Evolutionary conservation across 1,140 invertebrate genomes (phyloP), one percentile per base, ranked within the genome.

Genomic region (Drosophila carrolli): DNA sequence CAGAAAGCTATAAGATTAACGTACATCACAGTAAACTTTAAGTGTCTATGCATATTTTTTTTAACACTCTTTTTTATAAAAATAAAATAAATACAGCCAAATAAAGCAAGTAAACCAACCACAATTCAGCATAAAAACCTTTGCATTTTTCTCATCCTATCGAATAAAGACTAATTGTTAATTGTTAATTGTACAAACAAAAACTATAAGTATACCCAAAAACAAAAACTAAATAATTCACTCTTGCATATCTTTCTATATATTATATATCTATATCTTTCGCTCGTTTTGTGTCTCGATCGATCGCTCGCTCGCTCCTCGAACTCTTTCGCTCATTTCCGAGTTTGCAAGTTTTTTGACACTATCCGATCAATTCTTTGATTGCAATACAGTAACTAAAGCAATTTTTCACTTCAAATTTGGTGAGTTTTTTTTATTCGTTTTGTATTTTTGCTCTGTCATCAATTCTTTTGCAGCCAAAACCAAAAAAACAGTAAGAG

Each of bases 351-450:
- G 78, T 85, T 81, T 89, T 78, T 90, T 70, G 76, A 84, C 68
- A 67, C 72, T 81, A 75, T 66, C 78, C 53, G 79, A 81, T 79
- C 72, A 72, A 75, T 81, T 71, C 67, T 66, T 81, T 81, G 74
- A 78, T 85, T 85, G 82, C 65, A 85, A 78, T 76, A 78, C 65
- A 73, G 70, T 81, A 78, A 84, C 57, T 84, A 89, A 90, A 90
- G 78, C 68, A 78, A 51, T 74, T 58, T 72, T 85, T 81, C 59
- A 79, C 70, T 75, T 86, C 74, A 73, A 88, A 89, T 88, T 88
- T 88, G 84, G 84, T 89, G 84, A 89, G 85, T 89, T 90, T 78
- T 83, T 84, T 86, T 75, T 62, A 81, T 78, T 75, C 70, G 70
- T 85, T 84, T 66, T 72, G 76, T 83, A 76, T 84, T 80, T 59